Percentiles rank a stretch among this genome's conserved stretches.
These are phyloP conservation scores for Brotula barbata DNA, from an alignment of 2,797 vertebrate species.

Conservation along the genomic window DNA sequence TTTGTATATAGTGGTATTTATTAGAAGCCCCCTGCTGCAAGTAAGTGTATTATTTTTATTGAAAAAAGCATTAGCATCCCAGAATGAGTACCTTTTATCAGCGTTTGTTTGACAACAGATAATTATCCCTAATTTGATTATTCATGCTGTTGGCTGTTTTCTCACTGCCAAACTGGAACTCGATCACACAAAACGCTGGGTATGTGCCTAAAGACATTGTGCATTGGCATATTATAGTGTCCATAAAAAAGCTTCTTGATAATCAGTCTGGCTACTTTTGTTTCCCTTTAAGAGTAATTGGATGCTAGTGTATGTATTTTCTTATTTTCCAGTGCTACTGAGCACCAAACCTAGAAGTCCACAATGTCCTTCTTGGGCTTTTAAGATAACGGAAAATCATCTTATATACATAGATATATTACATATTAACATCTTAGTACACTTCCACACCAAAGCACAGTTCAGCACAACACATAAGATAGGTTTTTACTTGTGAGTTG, in stretches of 20 bases:
- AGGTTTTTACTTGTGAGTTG: too few species aligned
- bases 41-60: too few species aligned
- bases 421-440: too few species aligned
- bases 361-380: slow-evolving; percentile 13
- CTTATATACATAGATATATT: too few species aligned
- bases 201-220: slow-evolving; percentile 19
- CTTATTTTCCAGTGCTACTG: slow-evolving; percentile 5
- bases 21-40: background rate
- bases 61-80: background rate
- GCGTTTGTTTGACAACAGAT: background rate
- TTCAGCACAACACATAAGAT: too few species aligned
- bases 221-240: slow-evolving; percentile 12
- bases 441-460: too few species aligned
- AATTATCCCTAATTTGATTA: slow-evolving; percentile 26
- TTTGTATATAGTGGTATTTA: too few species aligned
- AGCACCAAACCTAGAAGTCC: slow-evolving; percentile 11
- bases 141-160: slow-evolving; percentile 14
- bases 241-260: slow-evolving; percentile 12
- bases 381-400: slow-evolving; percentile 32
- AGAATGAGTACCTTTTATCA: background rate
- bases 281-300: slow-evolving; percentile 38
- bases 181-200: slow-evolving; percentile 20
- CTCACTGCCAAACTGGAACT: slow-evolving; percentile 21
- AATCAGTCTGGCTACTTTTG: slow-evolving; percentile 19
- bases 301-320: slow-evolving; percentile 20